Base-by-base conservation (phyloP, 2,113 vertebrate genomes). In the Chrysochloris asiatica region DNA sequence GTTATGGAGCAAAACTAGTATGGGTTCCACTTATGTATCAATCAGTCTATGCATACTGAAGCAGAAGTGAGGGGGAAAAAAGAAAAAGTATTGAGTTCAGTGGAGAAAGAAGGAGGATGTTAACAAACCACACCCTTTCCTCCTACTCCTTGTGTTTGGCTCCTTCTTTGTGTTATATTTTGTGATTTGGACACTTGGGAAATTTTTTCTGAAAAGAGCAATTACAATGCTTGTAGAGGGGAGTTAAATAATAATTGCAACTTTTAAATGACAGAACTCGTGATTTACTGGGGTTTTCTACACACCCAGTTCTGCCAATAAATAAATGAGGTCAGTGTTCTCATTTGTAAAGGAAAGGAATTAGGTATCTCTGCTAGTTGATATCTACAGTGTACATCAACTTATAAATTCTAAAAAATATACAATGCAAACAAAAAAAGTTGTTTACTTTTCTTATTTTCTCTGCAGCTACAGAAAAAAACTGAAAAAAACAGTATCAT, bases 121-220 rank as follows among this genome's bases (percentile, higher is more conserved):
- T 90, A 88, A 14, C 38, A 33, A 30, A 26, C 84, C n/a, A 80
- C 78, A 84, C 89, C 93, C 88, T 89, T 93, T 95, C 87, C 84
- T 92, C 41, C 78, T n/a, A n/a, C n/a, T 61, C 56, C 69, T 77
- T 38, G 54, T 36, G 54, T 30, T 75, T 26, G 19, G 85, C 45
- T 90, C 86, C 82, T 82, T 80, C 69, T 72, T 94, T 75, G 71
- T 90, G 41, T 88, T 84, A 54, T 91, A 71, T 81, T 96, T 92
- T 80, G 89, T 86, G 89, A 88, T 84, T 45, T 73, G 83, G 78
- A 90, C 77, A 50, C 84, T 86, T 76, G 83, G 77, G 72, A 94
- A 54, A 47, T 73, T 45, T 86, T 93, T 86, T 91, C 36, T 93
- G 81, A 52, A 89, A 93, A 92, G 54, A 73, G 61, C 48, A 87